A percentile compares a stretch with the other conserved stretches of the same genome.
Evolutionary conservation across 2,113 vertebrate genomes (phyloP).

Genomic region (Theristicus caerulescens): DNA sequence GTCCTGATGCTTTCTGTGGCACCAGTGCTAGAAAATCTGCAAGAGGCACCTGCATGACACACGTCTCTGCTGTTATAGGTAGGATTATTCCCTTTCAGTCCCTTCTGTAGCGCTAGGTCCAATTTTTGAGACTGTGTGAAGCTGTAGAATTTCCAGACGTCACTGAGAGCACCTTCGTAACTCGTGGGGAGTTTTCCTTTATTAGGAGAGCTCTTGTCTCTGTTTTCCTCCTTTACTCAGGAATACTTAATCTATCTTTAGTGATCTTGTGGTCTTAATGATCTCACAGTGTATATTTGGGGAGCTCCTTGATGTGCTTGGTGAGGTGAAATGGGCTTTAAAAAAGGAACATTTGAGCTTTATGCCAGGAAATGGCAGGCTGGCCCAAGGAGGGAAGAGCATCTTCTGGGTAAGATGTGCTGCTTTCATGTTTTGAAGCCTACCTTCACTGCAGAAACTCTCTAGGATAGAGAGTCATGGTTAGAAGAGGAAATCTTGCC

Average conservation of each 20-base stretch:
- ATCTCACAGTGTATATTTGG: background rate
- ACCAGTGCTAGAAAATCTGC: background rate
- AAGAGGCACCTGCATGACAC: fast-evolving
- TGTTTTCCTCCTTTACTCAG: background rate
- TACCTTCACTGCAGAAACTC: background rate
- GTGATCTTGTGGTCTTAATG: background rate
- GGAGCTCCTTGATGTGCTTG: background rate
- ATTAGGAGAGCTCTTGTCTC: background rate
- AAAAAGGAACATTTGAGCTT: background rate
- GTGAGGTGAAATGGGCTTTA: background rate
- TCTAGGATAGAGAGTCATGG: background rate
- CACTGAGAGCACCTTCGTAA: background rate
- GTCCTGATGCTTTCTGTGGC: background rate
- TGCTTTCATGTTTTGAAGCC: background rate
- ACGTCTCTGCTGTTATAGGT: fast-evolving
- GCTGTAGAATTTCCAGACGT: background rate
- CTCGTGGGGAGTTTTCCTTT: background rate
- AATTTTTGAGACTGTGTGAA: background rate
- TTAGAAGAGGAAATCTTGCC: background rate
- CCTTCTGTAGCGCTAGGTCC: background rate
- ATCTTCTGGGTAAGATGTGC: background rate
- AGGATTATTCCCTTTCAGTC: background rate
- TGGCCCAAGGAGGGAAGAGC: background rate
- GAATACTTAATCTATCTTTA: background rate
- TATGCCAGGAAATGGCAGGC: background rate